Percentiles rank a stretch among this genome's conserved stretches.
Evolutionary conservation across 2,113 vertebrate genomes (phyloP).

Genomic region (Semicossyphus pulcher): DNA sequence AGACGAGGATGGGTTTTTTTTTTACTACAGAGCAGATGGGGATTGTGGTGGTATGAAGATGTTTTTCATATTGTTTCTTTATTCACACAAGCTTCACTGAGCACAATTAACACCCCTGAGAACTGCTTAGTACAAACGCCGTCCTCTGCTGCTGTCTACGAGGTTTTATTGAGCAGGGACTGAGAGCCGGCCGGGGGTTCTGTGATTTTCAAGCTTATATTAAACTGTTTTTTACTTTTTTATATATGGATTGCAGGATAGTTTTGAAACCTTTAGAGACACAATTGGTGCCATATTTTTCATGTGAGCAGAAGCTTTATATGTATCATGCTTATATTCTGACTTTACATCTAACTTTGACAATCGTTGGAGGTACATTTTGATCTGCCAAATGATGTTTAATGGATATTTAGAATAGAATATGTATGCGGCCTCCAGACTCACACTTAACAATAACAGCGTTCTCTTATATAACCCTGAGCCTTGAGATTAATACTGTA

Average conservation of each 20-base stretch:
- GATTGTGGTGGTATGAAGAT: not conserved
- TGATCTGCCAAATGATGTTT: not conserved
- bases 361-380: not conserved
- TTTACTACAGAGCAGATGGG: not conserved
- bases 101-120: not conserved
- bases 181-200: not conserved
- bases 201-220: too few species aligned
- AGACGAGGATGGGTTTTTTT: not conserved
- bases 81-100: not conserved
- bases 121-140: not conserved
- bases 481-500: not conserved
- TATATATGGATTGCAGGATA: too few species aligned
- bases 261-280: too few species aligned
- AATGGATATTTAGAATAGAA: not conserved
- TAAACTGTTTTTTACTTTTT: too few species aligned
- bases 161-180: not conserved
- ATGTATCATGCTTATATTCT: not conserved
- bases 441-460: not conserved
- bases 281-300: too few species aligned
- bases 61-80: constrained; percentile 2
- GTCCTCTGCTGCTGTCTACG: not conserved
- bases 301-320: too few species aligned
- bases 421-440: not conserved
- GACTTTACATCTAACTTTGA: not conserved
- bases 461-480: too few species aligned